Conservation (phyloP, 2,888 invertebrate species). For the Drosophila anomelani region DNA sequence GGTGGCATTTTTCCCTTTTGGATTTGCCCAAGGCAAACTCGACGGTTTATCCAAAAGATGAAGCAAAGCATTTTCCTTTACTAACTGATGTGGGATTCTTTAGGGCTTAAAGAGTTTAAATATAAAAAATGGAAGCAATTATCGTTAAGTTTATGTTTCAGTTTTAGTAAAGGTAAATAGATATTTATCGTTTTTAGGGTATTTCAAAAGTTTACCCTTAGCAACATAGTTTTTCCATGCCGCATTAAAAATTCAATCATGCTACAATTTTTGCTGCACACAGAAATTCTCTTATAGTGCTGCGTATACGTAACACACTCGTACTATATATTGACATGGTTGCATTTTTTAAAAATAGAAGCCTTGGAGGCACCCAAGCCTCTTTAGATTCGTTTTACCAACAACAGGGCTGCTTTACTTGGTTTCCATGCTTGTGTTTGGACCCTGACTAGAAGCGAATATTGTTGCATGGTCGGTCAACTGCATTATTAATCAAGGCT, state of each 20-base stretch:
- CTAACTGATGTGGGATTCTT: not conserved
- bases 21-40: slow-evolving; percentile 14
- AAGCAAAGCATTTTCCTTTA: not conserved
- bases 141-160: not conserved
- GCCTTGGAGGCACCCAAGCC: slow-evolving; percentile 17
- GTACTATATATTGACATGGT: slow-evolving; percentile 50
- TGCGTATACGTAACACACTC: slow-evolving; percentile 53
- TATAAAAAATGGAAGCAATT: not conserved
- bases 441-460: slow-evolving; percentile 34
- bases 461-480: slow-evolving; percentile 45
- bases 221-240: not conserved
- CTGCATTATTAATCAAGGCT: slow-evolving; percentile 44
- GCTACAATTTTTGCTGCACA: slow-evolving; percentile 50
- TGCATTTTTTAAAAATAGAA: slow-evolving; percentile 55
- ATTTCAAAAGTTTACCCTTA: not conserved
- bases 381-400: slow-evolving; percentile 19
- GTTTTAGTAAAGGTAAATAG: not conserved
- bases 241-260: slow-evolving; percentile 43
- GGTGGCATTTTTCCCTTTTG: slow-evolving; percentile 21
- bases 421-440: slow-evolving; percentile 23
- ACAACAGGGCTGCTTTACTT: slow-evolving; percentile 29
- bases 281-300: slow-evolving; percentile 26
- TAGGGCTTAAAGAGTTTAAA: not conserved
- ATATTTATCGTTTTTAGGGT: not conserved
- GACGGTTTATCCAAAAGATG: slow-evolving; percentile 22